phyloP scores from a whole-genome alignment of 2,797 vertebrate genomes.

The Austrolebias charrua region DNA sequence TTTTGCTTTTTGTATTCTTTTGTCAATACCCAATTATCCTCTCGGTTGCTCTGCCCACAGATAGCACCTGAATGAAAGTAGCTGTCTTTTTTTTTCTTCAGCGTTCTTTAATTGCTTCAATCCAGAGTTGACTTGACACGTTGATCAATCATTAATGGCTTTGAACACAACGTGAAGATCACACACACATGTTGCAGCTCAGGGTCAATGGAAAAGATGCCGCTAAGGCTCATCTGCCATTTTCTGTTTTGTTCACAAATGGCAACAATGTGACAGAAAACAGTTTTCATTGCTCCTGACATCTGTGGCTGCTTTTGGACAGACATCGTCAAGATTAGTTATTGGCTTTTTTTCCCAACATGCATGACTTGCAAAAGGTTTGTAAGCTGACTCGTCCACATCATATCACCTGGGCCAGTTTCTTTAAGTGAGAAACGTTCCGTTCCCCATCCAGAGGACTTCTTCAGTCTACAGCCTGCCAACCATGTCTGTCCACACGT shows the following conservation, averaged over 20 bases:
- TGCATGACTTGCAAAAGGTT: no score
- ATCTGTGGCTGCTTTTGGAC: slow-evolving; percentile 7
- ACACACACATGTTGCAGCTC: background rate
- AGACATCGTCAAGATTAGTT: slow-evolving; percentile 27
- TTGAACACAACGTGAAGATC: slow-evolving; percentile 18
- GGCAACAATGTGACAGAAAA: slow-evolving; percentile 8
- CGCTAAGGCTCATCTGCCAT: slow-evolving; percentile 11
- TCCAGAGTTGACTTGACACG: slow-evolving; percentile 60
- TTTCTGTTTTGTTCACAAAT: background rate
- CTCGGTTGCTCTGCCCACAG: slow-evolving; percentile 62
- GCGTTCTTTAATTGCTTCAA: slow-evolving; percentile 76
- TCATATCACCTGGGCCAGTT: no score
- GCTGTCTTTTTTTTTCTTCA: slow-evolving; percentile 39
- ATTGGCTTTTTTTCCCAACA: slow-evolving; percentile 9
- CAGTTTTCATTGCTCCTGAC: slow-evolving; percentile 6
- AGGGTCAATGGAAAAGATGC: slow-evolving; percentile 16
- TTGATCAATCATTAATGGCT: slow-evolving; percentile 69
- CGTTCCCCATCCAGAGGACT: no score
- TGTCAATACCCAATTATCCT: slow-evolving; percentile 83
- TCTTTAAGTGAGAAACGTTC: no score
- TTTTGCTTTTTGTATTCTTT: slow-evolving; percentile 67
- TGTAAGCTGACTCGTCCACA: no score
- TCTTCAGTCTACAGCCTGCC: no score
- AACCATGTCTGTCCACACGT: no score
- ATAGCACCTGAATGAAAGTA: slow-evolving; percentile 71